Evolutionary conservation across 1,140 invertebrate species (phyloP), one percentile per base, ranked within the genome.

Genomic region (Agraylea sexmaculata): DNA sequence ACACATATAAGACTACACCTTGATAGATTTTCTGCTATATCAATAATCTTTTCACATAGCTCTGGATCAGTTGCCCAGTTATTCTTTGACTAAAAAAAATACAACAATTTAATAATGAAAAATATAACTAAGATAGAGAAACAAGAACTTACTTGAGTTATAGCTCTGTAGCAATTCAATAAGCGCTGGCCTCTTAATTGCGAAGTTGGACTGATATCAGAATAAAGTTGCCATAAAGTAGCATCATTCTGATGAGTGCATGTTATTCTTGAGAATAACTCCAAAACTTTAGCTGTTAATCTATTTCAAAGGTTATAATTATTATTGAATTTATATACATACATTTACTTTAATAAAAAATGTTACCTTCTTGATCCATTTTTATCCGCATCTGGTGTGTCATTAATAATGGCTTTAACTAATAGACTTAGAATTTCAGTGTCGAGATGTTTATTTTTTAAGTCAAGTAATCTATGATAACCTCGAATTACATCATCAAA

Each of bases 201-300:
- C 29, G 69, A 56, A n/a, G 68, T 65, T 1, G 69, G 59, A n/a
- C 77, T 74, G 17, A 90, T 57, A 49, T 78, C 62, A 1, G 81
- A 80, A 53, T 91, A 89, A 8, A 87, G 56, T 52, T 78, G 71
- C 87, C 87, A 92, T 21, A 90, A 52, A 23, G 77, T 70, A 0
- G 76, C 68, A 52, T 85, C 77, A 47, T 74, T 78, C 30, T 74
- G 66, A 51, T 75, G 68, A 39, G 76, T 57, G 1, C 71, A 65
- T 16, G 86, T 86, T 17, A 94, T 72, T 43, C 84, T 71, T 1
- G 86, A 89, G 55, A 95, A 78, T 17, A 95, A 68, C 54, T 87
- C 74, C 13, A 82, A 59, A 1, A 77, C 60, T 51, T 78, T 74
- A 47, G 78, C 74, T 38, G 71, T 51, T 16, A 80, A 65, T 51